A percentile compares a stretch with the other conserved stretches of the same genome.
Evolutionary conservation across 2,888 invertebrate species (phyloP).

Genomic region (Lasioglossum morio): DNA sequence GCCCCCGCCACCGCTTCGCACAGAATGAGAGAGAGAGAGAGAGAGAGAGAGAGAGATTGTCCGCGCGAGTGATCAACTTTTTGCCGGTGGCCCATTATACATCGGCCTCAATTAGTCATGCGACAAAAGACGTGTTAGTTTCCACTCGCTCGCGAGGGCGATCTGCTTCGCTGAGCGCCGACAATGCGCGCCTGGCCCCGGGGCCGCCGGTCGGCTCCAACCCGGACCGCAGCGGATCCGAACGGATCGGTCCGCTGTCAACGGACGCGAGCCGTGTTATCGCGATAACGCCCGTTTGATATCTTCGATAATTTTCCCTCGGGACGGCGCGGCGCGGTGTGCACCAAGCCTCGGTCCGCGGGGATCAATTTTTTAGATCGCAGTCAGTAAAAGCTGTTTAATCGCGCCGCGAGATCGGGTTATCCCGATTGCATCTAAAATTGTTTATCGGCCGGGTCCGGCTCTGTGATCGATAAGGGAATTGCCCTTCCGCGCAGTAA

Average conservation of each 20-base stretch:
- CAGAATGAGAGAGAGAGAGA: neutral
- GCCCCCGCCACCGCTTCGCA: constrained; percentile 52
- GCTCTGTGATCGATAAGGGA: constrained; percentile 3
- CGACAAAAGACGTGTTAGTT: constrained; percentile 78
- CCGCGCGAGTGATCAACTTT: constrained; percentile 59
- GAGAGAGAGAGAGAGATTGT: constrained; percentile 19
- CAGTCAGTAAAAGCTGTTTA: constrained; percentile 2
- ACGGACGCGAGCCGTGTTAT: constrained; percentile 60
- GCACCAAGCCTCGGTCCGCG: constrained; percentile 37
- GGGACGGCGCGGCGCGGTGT: constrained; percentile 21
- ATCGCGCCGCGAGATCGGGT: neutral
- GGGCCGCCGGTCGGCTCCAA: constrained; percentile 28
- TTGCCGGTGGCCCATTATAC: constrained; percentile 74
- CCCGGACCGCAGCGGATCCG: neutral
- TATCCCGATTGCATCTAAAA: constrained; percentile 4
- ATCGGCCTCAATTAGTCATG: constrained; percentile 79
- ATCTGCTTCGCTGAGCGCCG: constrained; percentile 70
- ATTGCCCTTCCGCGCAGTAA: neutral
- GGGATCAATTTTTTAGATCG: constrained; percentile 28
- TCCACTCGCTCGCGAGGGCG: constrained; percentile 63
- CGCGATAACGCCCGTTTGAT: constrained; percentile 59
- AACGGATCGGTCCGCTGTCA: constrained; percentile 52
- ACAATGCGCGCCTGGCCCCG: constrained; percentile 64
- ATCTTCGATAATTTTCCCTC: constrained; percentile 62
- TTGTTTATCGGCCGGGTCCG: neutral